Evolutionary conservation across 1,140 invertebrate genomes (phyloP), one percentile per base, ranked within the genome.

Genomic region (Bathynomus jamesi): DNA sequence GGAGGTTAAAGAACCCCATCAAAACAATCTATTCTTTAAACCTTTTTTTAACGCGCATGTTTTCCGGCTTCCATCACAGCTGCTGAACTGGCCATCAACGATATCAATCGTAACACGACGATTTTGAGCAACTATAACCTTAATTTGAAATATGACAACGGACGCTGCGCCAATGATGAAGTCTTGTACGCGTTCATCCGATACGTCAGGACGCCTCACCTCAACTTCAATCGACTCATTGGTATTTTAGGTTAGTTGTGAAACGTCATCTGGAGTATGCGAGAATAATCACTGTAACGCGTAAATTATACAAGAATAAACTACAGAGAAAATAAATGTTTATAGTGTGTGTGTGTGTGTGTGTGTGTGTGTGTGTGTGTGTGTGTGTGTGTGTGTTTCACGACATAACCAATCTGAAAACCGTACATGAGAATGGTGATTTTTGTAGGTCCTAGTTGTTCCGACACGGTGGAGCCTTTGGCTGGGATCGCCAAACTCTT

Each of bases 381-480:
- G n/a, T n/a, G n/a, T n/a, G n/a, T n/a, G n/a, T n/a, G 24, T 28
- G 7, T 28, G 31, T n/a, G 8, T 29, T 28, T 28, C 28, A 29
- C n/a, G 11, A 66, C 10, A 29, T 28, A 24, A 24, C n/a, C n/a
- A n/a, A n/a, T n/a, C n/a, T n/a, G n/a, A n/a, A n/a, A n/a, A n/a
- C n/a, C n/a, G n/a, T n/a, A n/a, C n/a, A n/a, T n/a, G n/a, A n/a
- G n/a, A n/a, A n/a, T n/a, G n/a, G n/a, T n/a, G n/a, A n/a, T n/a
- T n/a, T n/a, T n/a, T n/a, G n/a, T 73, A 87, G 86, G 91, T 21
- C 91, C 92, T 1, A 90, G 89, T 10, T 94, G 92, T 80, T 91
- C 89, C 3, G 91, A 93, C 80, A 91, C 91, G 1, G 88, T 93
- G 0, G 90, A 93, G 80, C 90, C 91, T 0, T 82, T 93, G n/a